These are phyloP conservation scores for Xerus rutilus DNA, from an alignment of 2,797 vertebrate genomes.

Conservation along the genomic window DNA sequence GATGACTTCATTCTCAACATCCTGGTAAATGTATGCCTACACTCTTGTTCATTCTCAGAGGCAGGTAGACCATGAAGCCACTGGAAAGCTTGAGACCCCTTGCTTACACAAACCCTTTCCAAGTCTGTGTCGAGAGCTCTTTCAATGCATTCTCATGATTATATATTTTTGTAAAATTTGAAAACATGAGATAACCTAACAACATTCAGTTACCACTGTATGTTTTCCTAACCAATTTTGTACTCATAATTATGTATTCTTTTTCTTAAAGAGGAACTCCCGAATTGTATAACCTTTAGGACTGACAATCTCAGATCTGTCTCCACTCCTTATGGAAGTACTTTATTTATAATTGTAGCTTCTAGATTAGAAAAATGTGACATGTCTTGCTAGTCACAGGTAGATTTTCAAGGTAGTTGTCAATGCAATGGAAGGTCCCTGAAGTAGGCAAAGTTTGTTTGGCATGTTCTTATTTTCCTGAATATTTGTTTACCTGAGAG, in stretches of 20 bases:
- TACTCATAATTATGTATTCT: neutral
- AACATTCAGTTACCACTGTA: neutral
- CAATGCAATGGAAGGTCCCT: neutral
- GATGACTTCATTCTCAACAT: neutral
- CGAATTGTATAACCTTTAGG: neutral
- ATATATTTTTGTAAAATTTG: neutral
- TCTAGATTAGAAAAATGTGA: neutral
- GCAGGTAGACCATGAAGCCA: neutral
- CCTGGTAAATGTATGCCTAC: neutral
- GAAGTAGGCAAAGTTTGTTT: neutral
- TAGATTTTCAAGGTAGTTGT: neutral
- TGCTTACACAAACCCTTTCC: neutral
- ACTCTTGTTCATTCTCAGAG: constrained; percentile 9
- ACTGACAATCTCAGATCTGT: neutral
- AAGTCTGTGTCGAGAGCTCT: neutral
- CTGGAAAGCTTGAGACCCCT: neutral
- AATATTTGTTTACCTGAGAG: neutral
- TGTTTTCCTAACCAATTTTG: constrained; percentile 22
- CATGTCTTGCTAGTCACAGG: neutral
- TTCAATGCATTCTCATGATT: neutral
- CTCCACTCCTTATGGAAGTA: neutral
- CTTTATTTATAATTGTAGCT: neutral
- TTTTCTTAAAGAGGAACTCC: neutral
- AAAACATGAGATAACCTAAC: neutral
- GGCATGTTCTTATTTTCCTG: neutral